Percentiles rank a stretch among this genome's conserved stretches.
Evolutionary conservation across 2,113 vertebrate genomes (phyloP).

Genomic region (Herpailurus yagouaroundi): DNA sequence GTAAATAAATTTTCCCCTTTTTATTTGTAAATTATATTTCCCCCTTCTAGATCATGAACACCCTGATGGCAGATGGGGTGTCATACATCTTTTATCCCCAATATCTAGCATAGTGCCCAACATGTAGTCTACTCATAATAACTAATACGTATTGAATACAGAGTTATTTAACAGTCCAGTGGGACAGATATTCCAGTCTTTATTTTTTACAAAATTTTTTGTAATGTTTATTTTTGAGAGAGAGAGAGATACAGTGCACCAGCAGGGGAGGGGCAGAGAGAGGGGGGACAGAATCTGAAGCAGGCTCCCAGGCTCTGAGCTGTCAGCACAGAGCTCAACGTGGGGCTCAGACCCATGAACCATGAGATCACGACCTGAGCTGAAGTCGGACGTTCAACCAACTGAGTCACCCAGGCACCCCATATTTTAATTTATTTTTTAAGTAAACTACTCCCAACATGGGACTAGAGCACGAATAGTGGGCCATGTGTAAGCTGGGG

Average conservation of each 20-base stretch:
- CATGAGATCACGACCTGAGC: too few species aligned
- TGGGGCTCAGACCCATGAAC: too few species aligned
- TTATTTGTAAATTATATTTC: background rate
- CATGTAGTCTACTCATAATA: conserved; percentile 28
- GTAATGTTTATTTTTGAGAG: too few species aligned
- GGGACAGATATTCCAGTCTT: background rate
- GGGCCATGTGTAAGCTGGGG: background rate
- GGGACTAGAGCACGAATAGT: background rate
- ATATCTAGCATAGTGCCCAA: conserved; percentile 31
- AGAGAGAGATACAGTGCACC: too few species aligned
- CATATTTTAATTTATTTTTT: background rate
- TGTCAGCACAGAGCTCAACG: too few species aligned
- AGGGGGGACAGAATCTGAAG: too few species aligned
- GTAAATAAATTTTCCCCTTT: too few species aligned
- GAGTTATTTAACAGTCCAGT: background rate
- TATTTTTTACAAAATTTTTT: too few species aligned
- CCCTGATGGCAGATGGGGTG: background rate
- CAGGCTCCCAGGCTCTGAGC: too few species aligned
- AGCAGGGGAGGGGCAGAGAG: too few species aligned
- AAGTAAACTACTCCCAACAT: background rate
- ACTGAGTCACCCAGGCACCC: too few species aligned
- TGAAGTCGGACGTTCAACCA: too few species aligned
- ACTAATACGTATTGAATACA: background rate
- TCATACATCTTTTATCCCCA: conserved; percentile 23
- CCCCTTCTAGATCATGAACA: background rate